These are phyloP conservation scores for Craniophora ligustri DNA, from an alignment of 2,888 invertebrate species.

Conservation along the genomic window DNA sequence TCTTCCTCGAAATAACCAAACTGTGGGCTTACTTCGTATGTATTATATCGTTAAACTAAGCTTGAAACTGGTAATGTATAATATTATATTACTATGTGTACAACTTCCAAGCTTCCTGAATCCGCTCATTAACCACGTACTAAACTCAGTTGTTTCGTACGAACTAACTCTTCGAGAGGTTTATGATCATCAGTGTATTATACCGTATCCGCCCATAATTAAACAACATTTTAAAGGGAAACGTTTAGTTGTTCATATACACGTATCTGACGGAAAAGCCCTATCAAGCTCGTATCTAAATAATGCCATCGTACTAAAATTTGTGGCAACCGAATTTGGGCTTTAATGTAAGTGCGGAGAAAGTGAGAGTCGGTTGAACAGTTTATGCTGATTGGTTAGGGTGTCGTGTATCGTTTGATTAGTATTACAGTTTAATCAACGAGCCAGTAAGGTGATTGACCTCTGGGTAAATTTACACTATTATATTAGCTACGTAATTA, in stretches of 20 bases:
- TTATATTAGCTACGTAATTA: not conserved
- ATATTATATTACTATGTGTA: slow-evolving; percentile 7
- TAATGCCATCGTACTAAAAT: slow-evolving; percentile 23
- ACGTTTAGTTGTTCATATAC: slow-evolving; percentile 16
- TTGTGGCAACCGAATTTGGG: slow-evolving; percentile 17
- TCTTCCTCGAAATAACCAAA: too few relatives aligned
- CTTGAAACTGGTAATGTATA: slow-evolving; percentile 11
- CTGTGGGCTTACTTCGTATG: too few relatives aligned
- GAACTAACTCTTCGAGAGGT: slow-evolving; percentile 60
- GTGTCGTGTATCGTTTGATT: slow-evolving; percentile 47
- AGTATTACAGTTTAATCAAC: slow-evolving; percentile 45
- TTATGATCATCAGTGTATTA: slow-evolving; percentile 62
- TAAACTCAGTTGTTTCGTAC: slow-evolving; percentile 64
- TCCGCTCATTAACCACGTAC: slow-evolving; percentile 57
- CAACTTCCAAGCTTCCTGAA: slow-evolving; percentile 36
- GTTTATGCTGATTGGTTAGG: slow-evolving; percentile 28
- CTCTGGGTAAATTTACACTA: slow-evolving; percentile 23
- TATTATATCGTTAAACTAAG: slow-evolving; percentile 4
- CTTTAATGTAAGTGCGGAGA: not conserved
- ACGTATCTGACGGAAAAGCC: slow-evolving; percentile 25
- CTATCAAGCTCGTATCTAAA: slow-evolving; percentile 25
- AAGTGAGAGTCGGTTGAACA: slow-evolving; percentile 3
- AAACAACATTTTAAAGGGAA: slow-evolving; percentile 30
- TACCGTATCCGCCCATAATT: slow-evolving; percentile 34
- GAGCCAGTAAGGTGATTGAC: slow-evolving; percentile 43